A percentile compares a stretch with the other conserved stretches of the same genome.
Evolutionary conservation across 2,888 invertebrate genomes (phyloP).

Genomic region (Lochmaea crataegi): DNA sequence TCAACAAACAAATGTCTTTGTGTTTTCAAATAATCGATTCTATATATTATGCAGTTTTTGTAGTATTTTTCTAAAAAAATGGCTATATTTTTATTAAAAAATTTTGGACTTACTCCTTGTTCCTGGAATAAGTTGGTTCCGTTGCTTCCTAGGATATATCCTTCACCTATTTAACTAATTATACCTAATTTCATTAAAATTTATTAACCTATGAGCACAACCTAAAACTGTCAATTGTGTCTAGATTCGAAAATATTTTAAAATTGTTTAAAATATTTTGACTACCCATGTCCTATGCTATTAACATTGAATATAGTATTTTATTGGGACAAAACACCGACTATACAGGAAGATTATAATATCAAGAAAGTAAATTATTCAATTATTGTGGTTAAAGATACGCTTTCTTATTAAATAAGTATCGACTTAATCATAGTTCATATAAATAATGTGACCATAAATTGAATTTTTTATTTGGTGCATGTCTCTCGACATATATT

Average conservation of each 20-base stretch:
- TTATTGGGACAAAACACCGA: conserved; percentile 23
- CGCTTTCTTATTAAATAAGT: no score
- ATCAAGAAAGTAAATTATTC: neutral
- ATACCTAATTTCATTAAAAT: conserved; percentile 17
- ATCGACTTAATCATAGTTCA: no score
- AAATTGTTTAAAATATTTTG: conserved; percentile 21
- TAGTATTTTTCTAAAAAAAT: no score
- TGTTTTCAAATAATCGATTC: no score
- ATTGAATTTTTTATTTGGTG: no score
- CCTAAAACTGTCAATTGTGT: conserved; percentile 9
- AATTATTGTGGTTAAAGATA: no score
- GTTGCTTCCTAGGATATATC: conserved; percentile 31
- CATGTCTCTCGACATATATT: no score
- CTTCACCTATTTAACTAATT: conserved; percentile 18
- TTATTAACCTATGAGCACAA: conserved; percentile 25
- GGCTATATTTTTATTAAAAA: no score
- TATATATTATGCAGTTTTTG: no score
- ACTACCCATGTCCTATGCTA: conserved; percentile 30
- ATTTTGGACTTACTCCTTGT: neutral
- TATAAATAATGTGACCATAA: no score
- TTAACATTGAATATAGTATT: conserved; percentile 29
- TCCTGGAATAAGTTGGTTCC: neutral
- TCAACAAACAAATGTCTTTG: no score
- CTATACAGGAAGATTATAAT: conserved; percentile 24
- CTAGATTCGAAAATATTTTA: conserved; percentile 23